Evolutionary conservation across 2,113 vertebrate species (phyloP), one percentile per base, ranked within the genome.

Genomic region (Rhadina sibilatrix): DNA sequence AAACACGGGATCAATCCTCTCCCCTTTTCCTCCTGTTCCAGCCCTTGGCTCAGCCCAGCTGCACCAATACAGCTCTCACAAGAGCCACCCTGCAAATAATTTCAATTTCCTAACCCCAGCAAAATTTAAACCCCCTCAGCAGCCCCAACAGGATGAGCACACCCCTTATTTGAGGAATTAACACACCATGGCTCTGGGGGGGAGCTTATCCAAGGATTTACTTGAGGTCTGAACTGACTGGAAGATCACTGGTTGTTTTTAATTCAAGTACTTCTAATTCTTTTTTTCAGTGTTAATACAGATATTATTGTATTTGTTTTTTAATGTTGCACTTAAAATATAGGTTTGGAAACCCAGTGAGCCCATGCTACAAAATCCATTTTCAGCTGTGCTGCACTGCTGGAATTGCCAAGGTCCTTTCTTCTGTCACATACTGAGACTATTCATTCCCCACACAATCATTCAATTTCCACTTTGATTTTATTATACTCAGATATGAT

Each of bases 361-460:
- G 18, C 12, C 50, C 4, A 23, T 23, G 24, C 10, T 70, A 37
- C 46, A 65, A 66, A 85, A 85, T 40, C 23, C 33, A 54, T 78
- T 93, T 83, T 64, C 76, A 89, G 60, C 31, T 90, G 63, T 40
- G 46, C 75, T 83, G n/a, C 25, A 11, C 19, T 80, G 31, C 76
- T 49, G 33, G 64, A 56, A 86, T 70, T 81, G n/a, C 64, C 64
- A 90, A 81, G 52, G 85, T 90, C 83, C 54, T 24, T 38, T 89
- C 77, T 61, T 79, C 63, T 83, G 35, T 77, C 2, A 0, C 61
- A 57, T 57, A 72, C 76, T 0, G 11, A 93, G 70, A 91, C 89
- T 88, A 52, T 81, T 74, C 56, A 78, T 83, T 88, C 81, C 68
- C 79, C 82, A 83, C 85, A 83, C 54, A 96, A 92, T 81, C 82